Conservation (phyloP, 2,797 vertebrate genomes). For the Hozukius guyotensis region DNA sequence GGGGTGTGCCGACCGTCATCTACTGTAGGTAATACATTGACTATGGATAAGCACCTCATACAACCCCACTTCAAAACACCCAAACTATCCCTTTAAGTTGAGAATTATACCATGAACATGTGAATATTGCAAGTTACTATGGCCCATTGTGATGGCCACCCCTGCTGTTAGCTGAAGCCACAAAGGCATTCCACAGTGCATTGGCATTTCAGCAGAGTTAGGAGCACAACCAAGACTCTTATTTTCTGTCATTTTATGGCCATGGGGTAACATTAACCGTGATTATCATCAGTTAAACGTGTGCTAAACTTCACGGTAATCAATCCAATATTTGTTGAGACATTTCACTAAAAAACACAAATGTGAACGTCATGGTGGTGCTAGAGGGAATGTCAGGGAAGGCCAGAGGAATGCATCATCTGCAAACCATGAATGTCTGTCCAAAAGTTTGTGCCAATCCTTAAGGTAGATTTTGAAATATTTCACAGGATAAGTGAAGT, state of each 20-base stretch:
- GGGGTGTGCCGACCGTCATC: no score
- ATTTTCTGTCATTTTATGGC: constrained; percentile 7
- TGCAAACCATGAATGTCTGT: neutral
- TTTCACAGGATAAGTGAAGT: neutral
- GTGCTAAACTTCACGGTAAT: neutral
- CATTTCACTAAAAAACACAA: neutral
- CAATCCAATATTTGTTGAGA: neutral
- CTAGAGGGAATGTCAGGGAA: neutral
- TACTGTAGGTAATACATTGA: no score
- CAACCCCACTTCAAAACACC: no score
- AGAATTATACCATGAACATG: neutral
- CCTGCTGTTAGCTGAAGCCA: neutral
- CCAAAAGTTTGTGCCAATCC: neutral
- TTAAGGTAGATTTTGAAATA: neutral
- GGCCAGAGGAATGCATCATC: neutral
- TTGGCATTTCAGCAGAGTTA: neutral
- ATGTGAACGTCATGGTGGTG: neutral
- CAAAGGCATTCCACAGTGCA: neutral
- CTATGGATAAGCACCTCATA: no score
- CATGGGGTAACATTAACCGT: neutral
- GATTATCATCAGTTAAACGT: neutral
- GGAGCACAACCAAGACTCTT: neutral
- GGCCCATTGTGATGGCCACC: neutral
- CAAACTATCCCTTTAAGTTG: neutral
- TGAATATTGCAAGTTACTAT: neutral